Conservation (phyloP, 2,113 vertebrate genomes). For the Sapayoa aenigma region DNA sequence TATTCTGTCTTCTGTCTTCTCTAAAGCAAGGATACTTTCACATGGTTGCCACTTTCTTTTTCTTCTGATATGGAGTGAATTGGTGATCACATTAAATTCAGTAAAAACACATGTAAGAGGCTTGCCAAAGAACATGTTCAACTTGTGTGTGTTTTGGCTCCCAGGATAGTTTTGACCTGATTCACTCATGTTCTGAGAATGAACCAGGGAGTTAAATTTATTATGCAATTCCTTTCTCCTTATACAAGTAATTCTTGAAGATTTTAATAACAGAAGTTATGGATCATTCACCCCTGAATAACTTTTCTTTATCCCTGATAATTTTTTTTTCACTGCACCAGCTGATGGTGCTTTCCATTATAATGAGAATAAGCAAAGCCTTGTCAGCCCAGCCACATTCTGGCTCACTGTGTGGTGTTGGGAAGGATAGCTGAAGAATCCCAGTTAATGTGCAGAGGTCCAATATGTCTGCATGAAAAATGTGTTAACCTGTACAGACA, state of each 20-base stretch:
- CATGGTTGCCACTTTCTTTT: not conserved
- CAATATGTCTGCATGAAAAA: not conserved
- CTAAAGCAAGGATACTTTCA: not conserved
- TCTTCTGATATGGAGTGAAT: not conserved
- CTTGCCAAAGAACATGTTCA: not conserved
- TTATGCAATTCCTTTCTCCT: constrained; percentile 15
- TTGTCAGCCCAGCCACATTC: not conserved
- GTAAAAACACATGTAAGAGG: not conserved
- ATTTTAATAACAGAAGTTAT: constrained; percentile 5
- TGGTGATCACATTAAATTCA: not conserved
- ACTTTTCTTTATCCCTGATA: constrained; percentile 45
- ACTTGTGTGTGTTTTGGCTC: not conserved
- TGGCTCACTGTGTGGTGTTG: not conserved
- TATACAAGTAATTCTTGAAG: constrained; percentile 10
- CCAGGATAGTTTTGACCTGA: not conserved
- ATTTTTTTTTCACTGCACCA: not conserved
- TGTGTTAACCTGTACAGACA: not conserved
- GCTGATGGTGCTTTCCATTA: constrained; percentile 2
- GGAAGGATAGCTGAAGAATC: not conserved
- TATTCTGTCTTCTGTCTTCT: not conserved
- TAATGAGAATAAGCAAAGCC: constrained; percentile 12
- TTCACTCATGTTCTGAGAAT: not conserved
- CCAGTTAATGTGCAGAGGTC: not conserved
- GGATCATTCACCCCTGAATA: constrained; percentile 17
- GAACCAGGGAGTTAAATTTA: not conserved